A percentile compares a stretch with the other conserved stretches of the same genome.
These are phyloP conservation scores for Atrina japonica DNA, from an alignment of 2,888 invertebrate species.

Conservation along the genomic window DNA sequence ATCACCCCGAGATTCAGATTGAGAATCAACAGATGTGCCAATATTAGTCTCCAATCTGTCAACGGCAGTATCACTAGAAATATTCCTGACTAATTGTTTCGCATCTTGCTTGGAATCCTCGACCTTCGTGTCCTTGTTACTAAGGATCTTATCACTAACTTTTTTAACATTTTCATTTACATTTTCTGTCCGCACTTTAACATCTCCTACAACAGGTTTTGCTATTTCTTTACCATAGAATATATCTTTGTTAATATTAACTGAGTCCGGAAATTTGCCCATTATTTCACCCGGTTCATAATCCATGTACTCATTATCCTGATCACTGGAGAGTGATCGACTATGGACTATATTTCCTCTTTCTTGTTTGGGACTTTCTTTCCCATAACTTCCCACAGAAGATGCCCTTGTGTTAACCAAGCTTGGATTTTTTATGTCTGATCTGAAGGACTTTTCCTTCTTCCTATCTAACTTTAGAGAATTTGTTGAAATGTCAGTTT, in stretches of 20 bases:
- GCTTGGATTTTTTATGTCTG: slow-evolving; percentile 9
- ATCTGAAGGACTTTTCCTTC: slow-evolving; percentile 19
- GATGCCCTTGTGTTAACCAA: not conserved
- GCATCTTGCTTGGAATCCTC: slow-evolving; percentile 53
- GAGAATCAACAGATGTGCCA: too few species aligned
- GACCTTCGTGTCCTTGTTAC: slow-evolving; percentile 43
- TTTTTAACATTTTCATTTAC: too few species aligned
- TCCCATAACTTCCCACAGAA: slow-evolving; percentile 8
- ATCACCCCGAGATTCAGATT: not conserved
- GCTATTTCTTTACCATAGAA: not conserved
- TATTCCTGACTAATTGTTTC: not conserved
- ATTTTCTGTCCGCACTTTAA: too few species aligned
- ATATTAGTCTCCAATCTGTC: too few species aligned
- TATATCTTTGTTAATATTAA: too few species aligned
- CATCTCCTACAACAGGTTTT: not conserved
- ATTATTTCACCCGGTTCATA: slow-evolving; percentile 49
- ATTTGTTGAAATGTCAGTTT: slow-evolving; percentile 14
- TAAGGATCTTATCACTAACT: too few species aligned
- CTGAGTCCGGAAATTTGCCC: too few species aligned
- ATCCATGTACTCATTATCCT: slow-evolving; percentile 53
- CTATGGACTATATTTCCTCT: not conserved
- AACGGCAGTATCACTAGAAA: not conserved
- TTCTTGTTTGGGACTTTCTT: slow-evolving; percentile 21
- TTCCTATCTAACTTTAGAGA: not conserved
- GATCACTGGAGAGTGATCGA: slow-evolving; percentile 11